Evolutionary conservation across 2,888 invertebrate genomes (phyloP).

Genomic region (Adineta ricciae): DNA sequence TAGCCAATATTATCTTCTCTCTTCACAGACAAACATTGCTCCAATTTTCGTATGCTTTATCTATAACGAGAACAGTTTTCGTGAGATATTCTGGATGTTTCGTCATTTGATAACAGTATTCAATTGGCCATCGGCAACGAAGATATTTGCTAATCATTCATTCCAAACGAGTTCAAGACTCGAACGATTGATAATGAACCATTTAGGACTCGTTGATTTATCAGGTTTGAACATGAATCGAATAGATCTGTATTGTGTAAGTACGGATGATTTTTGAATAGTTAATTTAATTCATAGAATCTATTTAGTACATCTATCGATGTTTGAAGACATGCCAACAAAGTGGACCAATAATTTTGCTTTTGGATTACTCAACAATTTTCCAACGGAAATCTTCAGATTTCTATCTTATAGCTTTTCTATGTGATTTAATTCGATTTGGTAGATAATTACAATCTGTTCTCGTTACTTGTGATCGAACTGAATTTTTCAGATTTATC

Average conservation of each 20-base stretch:
- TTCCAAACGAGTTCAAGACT: background rate
- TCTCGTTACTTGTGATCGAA: background rate
- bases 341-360: background rate
- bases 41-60: background rate
- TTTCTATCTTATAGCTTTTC: background rate
- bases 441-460: background rate
- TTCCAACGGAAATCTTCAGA: background rate
- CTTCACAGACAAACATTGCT: conserved; percentile 9
- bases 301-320: background rate
- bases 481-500: background rate
- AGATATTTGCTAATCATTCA: background rate
- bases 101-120: background rate
- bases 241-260: background rate
- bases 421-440: conserved; percentile 9
- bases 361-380: background rate
- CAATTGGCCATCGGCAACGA: conserved; percentile 9
- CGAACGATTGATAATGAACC: background rate
- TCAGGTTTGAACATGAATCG: background rate
- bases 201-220: background rate
- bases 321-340: background rate
- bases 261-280: no score
- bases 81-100: background rate
- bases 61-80: background rate
- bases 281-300: no score
- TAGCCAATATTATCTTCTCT: background rate